Evolutionary conservation across 2,113 vertebrate genomes (phyloP), one percentile per base, ranked within the genome.

Genomic region (Pongo pygmaeus): DNA sequence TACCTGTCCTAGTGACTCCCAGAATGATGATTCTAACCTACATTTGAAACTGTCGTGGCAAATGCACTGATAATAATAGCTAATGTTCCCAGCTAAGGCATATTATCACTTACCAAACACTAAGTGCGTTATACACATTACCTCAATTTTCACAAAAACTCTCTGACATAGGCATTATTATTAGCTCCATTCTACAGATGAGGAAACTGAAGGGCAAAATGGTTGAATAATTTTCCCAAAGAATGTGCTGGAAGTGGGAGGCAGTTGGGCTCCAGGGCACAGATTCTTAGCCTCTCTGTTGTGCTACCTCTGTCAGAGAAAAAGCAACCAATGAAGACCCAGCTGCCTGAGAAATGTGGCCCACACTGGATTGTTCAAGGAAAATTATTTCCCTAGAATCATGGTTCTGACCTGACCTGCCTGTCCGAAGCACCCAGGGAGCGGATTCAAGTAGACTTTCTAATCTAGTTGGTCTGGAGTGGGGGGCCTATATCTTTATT

Each of bases 101-200:
- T 67, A 43, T 48, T 20, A 40, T 46, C 52, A 22, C 30, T 72
- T 81, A 43, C 52, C 94, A 90, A 86, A 55, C 50, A 78, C 32
- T 50, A 85, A 48, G 11, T 13, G 23, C 77, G 50, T 69, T 46
- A 27, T 70, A 83, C 32, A 4, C 23, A 74, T 32, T 61, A 52
- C 30, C 30, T 94, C 38, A 35, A 0, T 92, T 84, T 84, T 89
- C 79, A 93, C 88, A 75, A 70, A 16, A 48, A 23, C 70, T 16
- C 40, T 84, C 75, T 43, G 23, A 48, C 6, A 20, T n/a, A 89
- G 12, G 8, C 55, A 32, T 64, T 84, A 81, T 70, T 67, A 35
- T 48, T 69, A 32, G 32, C 85, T 91, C 35, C 32, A 67, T 88
- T 94, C 91, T 74, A 87, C 22, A 93, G 94, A 92, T 74, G 23